These are phyloP conservation scores for Hyalella azteca DNA, from an alignment of 2,888 invertebrate genomes.

Conservation along the genomic window DNA sequence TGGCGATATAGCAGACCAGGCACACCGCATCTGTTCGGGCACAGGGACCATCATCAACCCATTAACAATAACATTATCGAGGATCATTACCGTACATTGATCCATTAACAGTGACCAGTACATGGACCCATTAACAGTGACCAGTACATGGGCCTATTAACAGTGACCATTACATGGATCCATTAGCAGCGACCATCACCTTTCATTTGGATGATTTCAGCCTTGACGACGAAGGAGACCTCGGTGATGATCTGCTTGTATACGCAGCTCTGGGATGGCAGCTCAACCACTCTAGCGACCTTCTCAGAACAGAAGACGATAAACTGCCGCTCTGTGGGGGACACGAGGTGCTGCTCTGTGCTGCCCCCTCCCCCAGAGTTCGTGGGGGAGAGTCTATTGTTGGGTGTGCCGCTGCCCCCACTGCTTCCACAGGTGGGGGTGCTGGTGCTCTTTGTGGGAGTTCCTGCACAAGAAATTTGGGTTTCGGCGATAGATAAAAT, in stretches of 20 bases:
- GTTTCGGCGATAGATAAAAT: too few relatives aligned
- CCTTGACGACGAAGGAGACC: constrained; percentile 90
- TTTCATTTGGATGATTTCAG: constrained; percentile 77
- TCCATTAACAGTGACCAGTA: too few relatives aligned
- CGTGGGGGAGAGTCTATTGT: constrained; percentile 54
- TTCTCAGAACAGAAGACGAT: constrained; percentile 89
- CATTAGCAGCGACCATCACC: too few relatives aligned
- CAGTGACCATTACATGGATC: too few relatives aligned
- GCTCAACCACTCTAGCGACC: constrained; percentile 89
- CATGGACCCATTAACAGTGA: too few relatives aligned
- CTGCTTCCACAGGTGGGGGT: not conserved
- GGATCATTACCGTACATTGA: too few relatives aligned
- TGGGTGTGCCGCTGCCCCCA: constrained; percentile 23
- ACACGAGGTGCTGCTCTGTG: not conserved
- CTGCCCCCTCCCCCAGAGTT: constrained; percentile 22
- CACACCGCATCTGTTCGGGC: constrained; percentile 88
- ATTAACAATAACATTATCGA: too few relatives aligned
- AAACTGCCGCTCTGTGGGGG: constrained; percentile 47
- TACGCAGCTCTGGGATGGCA: constrained; percentile 93
- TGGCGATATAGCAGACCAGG: constrained; percentile 91
- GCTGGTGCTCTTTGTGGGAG: constrained; percentile 60
- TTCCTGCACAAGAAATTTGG: constrained; percentile 60
- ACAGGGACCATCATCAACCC: too few relatives aligned
- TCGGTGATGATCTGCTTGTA: constrained; percentile 90
- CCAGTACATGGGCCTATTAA: too few relatives aligned